Conservation (phyloP, 1,140 invertebrate species). For the Papilio polyxenes region DNA sequence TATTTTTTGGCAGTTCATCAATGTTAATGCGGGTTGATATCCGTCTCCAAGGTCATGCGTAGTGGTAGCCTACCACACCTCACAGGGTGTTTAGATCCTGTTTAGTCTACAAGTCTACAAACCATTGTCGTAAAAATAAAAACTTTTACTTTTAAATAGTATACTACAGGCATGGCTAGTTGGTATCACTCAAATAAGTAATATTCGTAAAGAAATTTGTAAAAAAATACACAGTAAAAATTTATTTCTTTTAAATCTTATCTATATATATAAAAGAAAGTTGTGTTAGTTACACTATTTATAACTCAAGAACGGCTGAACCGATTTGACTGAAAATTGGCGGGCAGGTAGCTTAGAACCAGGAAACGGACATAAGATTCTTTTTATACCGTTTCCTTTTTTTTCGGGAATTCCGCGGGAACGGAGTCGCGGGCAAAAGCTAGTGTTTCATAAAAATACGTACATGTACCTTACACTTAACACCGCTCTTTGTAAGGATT, state of each 20-base stretch:
- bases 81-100: not conserved
- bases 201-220: not conserved
- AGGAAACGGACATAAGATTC: too few species aligned
- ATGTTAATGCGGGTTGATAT: slow-evolving; percentile 37
- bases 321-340: too few species aligned
- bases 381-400: too few species aligned
- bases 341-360: too few species aligned
- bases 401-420: too few species aligned
- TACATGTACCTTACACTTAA: not conserved
- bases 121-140: not conserved
- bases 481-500: not conserved
- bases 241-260: not conserved
- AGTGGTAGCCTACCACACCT: slow-evolving; percentile 3
- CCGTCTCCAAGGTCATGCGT: slow-evolving; percentile 30
- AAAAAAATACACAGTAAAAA: not conserved
- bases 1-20: slow-evolving; percentile 40
- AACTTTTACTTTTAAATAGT: not conserved
- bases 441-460: not conserved
- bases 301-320: too few species aligned
- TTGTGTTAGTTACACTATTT: too few species aligned
- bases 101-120: not conserved
- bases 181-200: not conserved
- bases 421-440: too few species aligned
- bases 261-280: too few species aligned
- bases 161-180: not conserved